phyloP scores from a whole-genome alignment of 2,113 vertebrate species.

The Triplophysa rosa region DNA sequence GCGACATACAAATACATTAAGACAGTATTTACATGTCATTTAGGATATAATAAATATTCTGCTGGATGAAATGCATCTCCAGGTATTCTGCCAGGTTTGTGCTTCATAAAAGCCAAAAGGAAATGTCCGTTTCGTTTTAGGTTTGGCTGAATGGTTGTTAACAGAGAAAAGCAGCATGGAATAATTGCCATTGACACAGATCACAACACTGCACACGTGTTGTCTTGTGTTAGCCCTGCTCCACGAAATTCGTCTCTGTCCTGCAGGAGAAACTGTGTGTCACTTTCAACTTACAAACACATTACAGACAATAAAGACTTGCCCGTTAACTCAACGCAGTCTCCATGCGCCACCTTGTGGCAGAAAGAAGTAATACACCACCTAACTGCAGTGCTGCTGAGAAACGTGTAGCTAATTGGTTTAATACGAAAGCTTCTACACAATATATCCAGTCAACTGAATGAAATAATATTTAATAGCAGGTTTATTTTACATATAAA shows the following conservation, averaged over 20 bases:
- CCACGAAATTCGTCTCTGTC: constrained; percentile 70
- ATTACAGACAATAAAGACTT: not conserved
- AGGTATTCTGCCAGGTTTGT: not conserved
- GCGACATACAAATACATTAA: not conserved
- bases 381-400: not conserved
- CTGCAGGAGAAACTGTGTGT: constrained; percentile 59
- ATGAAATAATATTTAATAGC: too few species aligned
- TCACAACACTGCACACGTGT: not conserved
- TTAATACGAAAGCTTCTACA: too few species aligned
- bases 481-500: too few species aligned
- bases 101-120: not conserved
- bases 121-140: not conserved
- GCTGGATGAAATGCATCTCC: not conserved
- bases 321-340: not conserved
- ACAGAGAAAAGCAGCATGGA: not conserved
- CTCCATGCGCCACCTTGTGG: constrained; percentile 47
- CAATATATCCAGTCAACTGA: too few species aligned
- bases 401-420: too few species aligned
- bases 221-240: constrained; percentile 59
- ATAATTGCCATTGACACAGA: not conserved
- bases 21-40: not conserved
- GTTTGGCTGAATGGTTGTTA: not conserved
- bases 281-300: not conserved
- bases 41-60: not conserved
- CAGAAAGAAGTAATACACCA: not conserved